Evolutionary conservation across 2,888 invertebrate species (phyloP).

Genomic region (Imbricaverruca yamaguchii): DNA sequence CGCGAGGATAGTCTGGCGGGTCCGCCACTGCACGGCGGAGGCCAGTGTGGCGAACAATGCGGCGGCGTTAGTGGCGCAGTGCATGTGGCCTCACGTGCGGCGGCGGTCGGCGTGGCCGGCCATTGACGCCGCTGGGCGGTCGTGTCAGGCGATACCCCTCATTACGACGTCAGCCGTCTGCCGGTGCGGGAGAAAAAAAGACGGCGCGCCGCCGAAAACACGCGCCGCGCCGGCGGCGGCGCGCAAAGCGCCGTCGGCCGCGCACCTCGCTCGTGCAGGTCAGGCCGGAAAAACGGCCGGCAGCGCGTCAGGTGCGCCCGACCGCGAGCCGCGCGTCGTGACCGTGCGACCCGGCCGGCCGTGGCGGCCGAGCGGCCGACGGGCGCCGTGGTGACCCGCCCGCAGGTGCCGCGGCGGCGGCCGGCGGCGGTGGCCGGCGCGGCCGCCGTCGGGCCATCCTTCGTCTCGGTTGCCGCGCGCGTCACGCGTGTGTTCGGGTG

Average conservation of each 20-base stretch:
- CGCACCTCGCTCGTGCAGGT: too few species aligned
- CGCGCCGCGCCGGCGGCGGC: neutral
- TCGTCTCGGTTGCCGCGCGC: neutral
- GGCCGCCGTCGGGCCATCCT: neutral
- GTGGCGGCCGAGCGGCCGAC: neutral
- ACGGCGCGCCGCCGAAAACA: neutral
- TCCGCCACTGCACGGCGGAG: too few species aligned
- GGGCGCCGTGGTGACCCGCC: neutral
- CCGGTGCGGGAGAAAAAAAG: neutral
- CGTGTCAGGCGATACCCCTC: conserved; percentile 8
- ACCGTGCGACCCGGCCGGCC: neutral
- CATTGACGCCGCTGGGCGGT: neutral
- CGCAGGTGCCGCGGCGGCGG: neutral
- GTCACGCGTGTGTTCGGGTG: too few species aligned
- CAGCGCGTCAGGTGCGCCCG: too few species aligned
- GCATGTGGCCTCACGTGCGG: neutral
- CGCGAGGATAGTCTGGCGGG: too few species aligned
- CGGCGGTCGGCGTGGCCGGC: neutral
- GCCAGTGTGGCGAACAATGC: too few species aligned
- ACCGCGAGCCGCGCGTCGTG: too few species aligned
- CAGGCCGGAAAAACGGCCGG: too few species aligned
- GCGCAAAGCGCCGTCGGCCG: neutral
- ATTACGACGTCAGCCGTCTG: neutral
- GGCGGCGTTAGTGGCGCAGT: neutral
- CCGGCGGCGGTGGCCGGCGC: neutral